phyloP scores from a whole-genome alignment of 2,797 vertebrate species.

The Takifugu rubripes region DNA sequence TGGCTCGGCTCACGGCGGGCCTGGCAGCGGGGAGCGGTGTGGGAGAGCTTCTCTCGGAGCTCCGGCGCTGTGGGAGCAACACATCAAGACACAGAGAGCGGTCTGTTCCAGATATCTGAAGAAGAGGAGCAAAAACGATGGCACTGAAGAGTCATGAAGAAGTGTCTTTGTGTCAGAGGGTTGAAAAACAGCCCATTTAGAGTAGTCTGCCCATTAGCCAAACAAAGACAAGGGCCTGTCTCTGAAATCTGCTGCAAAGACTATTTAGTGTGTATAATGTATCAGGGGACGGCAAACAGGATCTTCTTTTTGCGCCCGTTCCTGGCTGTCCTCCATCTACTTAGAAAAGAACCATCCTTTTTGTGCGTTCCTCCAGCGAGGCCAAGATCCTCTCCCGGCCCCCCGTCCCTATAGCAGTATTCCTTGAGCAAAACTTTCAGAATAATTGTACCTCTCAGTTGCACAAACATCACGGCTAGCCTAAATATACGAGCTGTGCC shows the following conservation, averaged over 20 bases:
- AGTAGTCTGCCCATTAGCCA: conserved; percentile 72
- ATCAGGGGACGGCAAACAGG: conserved; percentile 72
- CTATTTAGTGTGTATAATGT: conserved; percentile 76
- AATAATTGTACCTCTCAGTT: conserved; percentile 29
- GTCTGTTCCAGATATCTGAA: conserved; percentile 72
- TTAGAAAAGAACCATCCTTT: conserved; percentile 64
- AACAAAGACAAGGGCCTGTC: conserved; percentile 74
- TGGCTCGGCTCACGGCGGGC: conserved; percentile 39
- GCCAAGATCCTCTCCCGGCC: conserved; percentile 44
- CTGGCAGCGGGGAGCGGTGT: conserved; percentile 47
- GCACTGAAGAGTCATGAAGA: conserved; percentile 76
- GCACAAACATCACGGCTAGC: conserved; percentile 29
- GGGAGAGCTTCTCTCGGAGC: conserved; percentile 60
- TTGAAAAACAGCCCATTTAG: conserved; percentile 77
- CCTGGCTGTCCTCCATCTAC: conserved; percentile 54
- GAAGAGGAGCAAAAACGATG: conserved; percentile 73
- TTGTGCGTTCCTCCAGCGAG: conserved; percentile 56
- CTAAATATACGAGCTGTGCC: conserved; percentile 33
- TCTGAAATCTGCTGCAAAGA: conserved; percentile 72
- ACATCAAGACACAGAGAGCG: conserved; percentile 69
- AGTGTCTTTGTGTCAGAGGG: conserved; percentile 78
- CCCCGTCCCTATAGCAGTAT: conserved; percentile 43
- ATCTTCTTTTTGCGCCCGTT: conserved; percentile 62
- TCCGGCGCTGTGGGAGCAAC: conserved; percentile 62
- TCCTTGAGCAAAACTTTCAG: conserved; percentile 34